Evolutionary conservation across 2,797 vertebrate species (phyloP).

Genomic region (Helarctos malayanus): DNA sequence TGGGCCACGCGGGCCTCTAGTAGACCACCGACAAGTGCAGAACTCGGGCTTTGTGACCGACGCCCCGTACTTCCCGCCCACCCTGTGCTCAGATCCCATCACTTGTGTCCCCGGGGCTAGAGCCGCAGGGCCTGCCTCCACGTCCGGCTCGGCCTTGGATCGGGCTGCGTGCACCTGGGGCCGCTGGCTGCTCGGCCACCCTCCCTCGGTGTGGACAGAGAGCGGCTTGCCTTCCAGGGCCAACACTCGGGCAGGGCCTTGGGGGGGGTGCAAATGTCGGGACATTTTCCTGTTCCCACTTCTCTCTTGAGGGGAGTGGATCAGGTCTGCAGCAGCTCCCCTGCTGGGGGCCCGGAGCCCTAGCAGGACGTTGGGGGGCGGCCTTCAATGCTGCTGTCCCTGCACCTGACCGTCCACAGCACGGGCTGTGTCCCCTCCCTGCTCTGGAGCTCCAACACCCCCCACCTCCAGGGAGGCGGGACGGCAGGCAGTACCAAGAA

Average conservation of each 20-base stretch:
- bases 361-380: background rate
- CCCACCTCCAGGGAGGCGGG: background rate
- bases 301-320: background rate
- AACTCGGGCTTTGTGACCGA: background rate
- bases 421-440: background rate
- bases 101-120: background rate
- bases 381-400: background rate
- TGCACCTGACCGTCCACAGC: background rate
- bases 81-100: background rate
- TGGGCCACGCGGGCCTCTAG: background rate
- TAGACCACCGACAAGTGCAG: background rate
- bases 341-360: background rate
- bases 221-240: background rate
- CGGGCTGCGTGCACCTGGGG: background rate
- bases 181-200: background rate
- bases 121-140: background rate
- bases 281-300: background rate
- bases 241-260: background rate
- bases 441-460: background rate
- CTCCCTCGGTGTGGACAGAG: background rate
- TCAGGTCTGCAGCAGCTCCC: background rate
- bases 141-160: background rate
- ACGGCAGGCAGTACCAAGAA: background rate
- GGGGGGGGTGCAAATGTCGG: rapidly evolving
- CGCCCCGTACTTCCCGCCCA: background rate